phyloP scores from a whole-genome alignment of 2,888 invertebrate genomes.

The Mallateleia sp. region DNA sequence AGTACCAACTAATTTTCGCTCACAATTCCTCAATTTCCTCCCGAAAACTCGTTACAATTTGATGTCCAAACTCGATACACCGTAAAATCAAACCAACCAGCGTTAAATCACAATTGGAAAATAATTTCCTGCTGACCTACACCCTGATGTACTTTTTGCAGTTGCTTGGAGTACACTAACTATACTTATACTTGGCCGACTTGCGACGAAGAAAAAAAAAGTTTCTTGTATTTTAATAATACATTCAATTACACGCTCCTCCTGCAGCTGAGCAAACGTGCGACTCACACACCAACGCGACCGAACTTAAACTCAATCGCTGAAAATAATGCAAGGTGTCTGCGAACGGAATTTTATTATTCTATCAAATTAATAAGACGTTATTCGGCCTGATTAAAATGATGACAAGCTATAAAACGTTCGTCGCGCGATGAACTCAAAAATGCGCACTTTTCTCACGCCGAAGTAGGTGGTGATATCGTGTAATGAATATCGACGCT shows the following conservation, averaged over 20 bases:
- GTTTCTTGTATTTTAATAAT: constrained; percentile 76
- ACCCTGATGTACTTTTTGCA: constrained; percentile 49
- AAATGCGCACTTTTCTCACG: too few species aligned
- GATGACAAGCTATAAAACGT: too few species aligned
- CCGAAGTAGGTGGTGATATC: too few species aligned
- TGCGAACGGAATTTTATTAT: neutral
- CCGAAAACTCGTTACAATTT: too few species aligned
- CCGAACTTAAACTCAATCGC: constrained; percentile 17
- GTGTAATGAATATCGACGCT: too few species aligned
- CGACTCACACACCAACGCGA: constrained; percentile 51
- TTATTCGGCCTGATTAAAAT: neutral
- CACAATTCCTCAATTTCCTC: too few species aligned
- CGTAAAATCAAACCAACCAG: too few species aligned
- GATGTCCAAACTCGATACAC: too few species aligned
- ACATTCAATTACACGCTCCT: constrained; percentile 72
- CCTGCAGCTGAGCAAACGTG: constrained; percentile 72
- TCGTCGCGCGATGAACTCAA: too few species aligned
- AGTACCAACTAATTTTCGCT: too few species aligned
- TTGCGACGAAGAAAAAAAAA: constrained; percentile 69
- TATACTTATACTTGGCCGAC: constrained; percentile 62
- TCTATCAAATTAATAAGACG: constrained; percentile 42
- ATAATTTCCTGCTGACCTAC: too few species aligned
- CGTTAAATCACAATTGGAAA: too few species aligned
- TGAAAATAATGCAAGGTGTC: constrained; percentile 19
- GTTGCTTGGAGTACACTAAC: constrained; percentile 61